A percentile compares a stretch with the other conserved stretches of the same genome.
These are phyloP conservation scores for Augochlorella aurata DNA, from an alignment of 2,888 invertebrate genomes.

Conservation along the genomic window DNA sequence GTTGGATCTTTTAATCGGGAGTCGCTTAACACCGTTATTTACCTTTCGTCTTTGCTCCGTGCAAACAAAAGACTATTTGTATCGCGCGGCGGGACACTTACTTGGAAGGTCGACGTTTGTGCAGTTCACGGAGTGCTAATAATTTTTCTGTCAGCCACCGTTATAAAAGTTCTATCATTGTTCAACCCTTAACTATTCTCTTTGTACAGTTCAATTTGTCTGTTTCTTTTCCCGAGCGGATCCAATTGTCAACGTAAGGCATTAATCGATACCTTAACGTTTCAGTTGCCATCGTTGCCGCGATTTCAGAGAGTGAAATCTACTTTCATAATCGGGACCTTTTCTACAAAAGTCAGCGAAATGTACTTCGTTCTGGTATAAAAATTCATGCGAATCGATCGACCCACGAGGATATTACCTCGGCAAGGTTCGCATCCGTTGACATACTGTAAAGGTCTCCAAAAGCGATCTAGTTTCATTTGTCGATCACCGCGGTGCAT, in stretches of 20 bases:
- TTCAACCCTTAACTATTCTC: not conserved
- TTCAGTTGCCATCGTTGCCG: not conserved
- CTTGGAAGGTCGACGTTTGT: constrained; percentile 32
- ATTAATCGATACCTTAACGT: not conserved
- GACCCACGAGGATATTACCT: not conserved
- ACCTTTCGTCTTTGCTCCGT: constrained; percentile 58
- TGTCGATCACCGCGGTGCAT: not conserved
- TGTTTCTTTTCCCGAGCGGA: not conserved
- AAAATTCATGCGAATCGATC: not conserved
- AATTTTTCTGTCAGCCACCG: constrained; percentile 34
- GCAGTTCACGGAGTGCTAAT: constrained; percentile 32
- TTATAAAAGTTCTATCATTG: constrained; percentile 5
- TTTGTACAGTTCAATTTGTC: not conserved
- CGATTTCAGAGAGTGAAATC: not conserved
- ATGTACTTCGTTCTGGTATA: not conserved
- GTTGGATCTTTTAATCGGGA: constrained; percentile 52
- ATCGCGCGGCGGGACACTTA: constrained; percentile 35
- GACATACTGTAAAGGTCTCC: not conserved
- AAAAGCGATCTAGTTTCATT: not conserved
- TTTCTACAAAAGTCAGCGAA: not conserved
- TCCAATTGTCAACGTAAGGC: not conserved
- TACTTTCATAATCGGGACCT: not conserved
- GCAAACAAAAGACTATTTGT: constrained; percentile 60
- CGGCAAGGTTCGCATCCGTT: not conserved
- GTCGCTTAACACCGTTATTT: constrained; percentile 49